These are phyloP conservation scores for Caenorhabditis remanei DNA, from an alignment of 1,140 invertebrate genomes.

Conservation along the genomic window DNA sequence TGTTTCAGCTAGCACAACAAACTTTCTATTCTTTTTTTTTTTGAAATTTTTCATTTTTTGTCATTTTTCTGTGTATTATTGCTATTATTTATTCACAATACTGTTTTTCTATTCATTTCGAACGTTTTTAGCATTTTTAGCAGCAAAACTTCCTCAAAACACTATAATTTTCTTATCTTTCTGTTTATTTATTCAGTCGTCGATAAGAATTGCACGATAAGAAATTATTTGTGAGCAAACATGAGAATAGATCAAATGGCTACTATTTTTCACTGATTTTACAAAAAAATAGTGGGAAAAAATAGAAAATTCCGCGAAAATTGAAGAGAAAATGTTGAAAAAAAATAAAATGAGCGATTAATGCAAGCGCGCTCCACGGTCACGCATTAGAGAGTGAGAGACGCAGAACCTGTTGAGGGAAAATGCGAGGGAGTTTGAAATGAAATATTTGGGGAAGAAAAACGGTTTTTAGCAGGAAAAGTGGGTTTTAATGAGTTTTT, in stretches of 20 bases:
- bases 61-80: neutral
- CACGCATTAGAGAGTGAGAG: neutral
- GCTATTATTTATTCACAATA: neutral
- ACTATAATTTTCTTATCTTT: neutral
- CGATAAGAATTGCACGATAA: neutral
- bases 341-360: neutral
- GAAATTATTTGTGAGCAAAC: neutral
- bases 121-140: neutral
- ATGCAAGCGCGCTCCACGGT: slow-evolving; percentile 23
- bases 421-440: neutral
- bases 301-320: neutral
- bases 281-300: neutral
- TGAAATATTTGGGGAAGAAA: neutral
- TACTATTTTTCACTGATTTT: no score
- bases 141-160: neutral
- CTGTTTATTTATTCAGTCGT: neutral
- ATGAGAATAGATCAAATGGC: no score
- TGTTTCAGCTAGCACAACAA: neutral
- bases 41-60: neutral
- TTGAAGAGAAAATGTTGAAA: neutral
- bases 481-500: no score
- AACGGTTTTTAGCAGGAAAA: no score
- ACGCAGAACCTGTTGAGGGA: neutral
- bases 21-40: neutral
- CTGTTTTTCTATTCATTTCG: neutral